Conservation (phyloP, 2,113 vertebrate genomes). For the Centropus bengalensis region DNA sequence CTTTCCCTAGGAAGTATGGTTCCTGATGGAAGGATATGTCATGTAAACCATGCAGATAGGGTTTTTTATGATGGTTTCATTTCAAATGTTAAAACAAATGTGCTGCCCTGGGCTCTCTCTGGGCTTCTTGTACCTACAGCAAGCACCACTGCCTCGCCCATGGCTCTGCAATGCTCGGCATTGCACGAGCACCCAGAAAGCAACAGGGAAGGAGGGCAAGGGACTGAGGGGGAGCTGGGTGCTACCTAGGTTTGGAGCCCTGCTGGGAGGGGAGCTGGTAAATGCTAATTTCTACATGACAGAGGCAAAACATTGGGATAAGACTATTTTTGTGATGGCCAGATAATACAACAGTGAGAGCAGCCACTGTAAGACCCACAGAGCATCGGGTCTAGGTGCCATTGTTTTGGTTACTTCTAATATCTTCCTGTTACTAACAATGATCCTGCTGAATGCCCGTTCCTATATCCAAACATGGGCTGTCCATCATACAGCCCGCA, state of each 20-base stretch:
- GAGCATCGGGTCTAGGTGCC: not conserved
- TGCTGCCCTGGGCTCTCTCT: not conserved
- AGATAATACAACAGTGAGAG: not conserved
- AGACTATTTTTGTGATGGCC: not conserved
- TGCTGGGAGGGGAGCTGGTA: not conserved
- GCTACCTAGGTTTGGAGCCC: not conserved
- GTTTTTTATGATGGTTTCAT: not conserved
- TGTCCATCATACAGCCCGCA: rapidly evolving
- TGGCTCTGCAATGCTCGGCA: rapidly evolving
- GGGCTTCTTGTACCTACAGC: not conserved
- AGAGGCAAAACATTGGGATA: not conserved
- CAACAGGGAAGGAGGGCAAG: not conserved
- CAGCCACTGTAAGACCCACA: not conserved
- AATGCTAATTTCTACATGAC: not conserved
- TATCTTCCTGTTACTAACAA: not conserved
- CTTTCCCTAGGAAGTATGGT: not conserved
- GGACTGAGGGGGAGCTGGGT: not conserved
- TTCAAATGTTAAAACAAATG: not conserved
- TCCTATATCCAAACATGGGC: rapidly evolving
- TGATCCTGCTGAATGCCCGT: not conserved
- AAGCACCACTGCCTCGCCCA: not conserved
- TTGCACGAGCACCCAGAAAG: not conserved
- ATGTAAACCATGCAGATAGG: not conserved
- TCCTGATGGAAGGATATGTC: not conserved
- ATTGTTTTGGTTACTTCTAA: not conserved